These are phyloP conservation scores for Drosophila fungiperda DNA, from an alignment of 2,888 invertebrate species.

Conservation along the genomic window DNA sequence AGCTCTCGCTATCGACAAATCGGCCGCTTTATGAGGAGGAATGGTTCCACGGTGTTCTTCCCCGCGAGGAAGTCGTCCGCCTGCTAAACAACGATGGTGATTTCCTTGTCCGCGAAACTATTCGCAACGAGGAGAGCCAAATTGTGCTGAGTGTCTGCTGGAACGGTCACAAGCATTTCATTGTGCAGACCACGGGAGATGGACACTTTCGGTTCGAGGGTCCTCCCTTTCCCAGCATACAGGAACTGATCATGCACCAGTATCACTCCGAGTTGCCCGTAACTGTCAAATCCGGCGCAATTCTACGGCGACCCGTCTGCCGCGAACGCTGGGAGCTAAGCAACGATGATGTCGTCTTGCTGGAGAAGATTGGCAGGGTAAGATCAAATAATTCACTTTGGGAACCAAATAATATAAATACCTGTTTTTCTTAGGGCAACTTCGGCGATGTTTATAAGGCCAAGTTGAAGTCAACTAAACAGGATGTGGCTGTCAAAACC, in stretches of 20 bases:
- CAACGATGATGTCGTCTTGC: constrained; percentile 95
- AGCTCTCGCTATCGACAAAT: constrained; percentile 86
- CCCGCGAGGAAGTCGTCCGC: constrained; percentile 97
- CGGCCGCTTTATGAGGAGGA: constrained; percentile 94
- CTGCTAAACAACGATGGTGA: constrained; percentile 96
- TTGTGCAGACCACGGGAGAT: constrained; percentile 97
- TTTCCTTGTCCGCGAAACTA: constrained; percentile 97
- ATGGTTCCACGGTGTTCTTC: constrained; percentile 98
- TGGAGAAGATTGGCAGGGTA: constrained; percentile 97
- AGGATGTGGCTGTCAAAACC: constrained; percentile 97
- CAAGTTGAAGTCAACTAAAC: constrained; percentile 91
- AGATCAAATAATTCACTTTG: constrained; percentile 68
- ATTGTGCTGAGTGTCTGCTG: constrained; percentile 97
- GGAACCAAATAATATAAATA: not conserved
- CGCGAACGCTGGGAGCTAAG: constrained; percentile 98
- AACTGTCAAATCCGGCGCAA: constrained; percentile 96
- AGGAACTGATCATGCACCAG: constrained; percentile 96
- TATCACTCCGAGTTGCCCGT: constrained; percentile 94
- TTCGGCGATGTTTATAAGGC: constrained; percentile 99
- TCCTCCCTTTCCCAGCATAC: constrained; percentile 95
- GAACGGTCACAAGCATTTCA: constrained; percentile 98
- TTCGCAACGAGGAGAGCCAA: constrained; percentile 95
- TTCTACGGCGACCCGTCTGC: constrained; percentile 93
- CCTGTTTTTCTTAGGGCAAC: constrained; percentile 90
- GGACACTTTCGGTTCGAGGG: constrained; percentile 97